A percentile compares a stretch with the other conserved stretches of the same genome.
These are phyloP conservation scores for Heterotis niloticus DNA, from an alignment of 2,113 vertebrate genomes.

Conservation along the genomic window DNA sequence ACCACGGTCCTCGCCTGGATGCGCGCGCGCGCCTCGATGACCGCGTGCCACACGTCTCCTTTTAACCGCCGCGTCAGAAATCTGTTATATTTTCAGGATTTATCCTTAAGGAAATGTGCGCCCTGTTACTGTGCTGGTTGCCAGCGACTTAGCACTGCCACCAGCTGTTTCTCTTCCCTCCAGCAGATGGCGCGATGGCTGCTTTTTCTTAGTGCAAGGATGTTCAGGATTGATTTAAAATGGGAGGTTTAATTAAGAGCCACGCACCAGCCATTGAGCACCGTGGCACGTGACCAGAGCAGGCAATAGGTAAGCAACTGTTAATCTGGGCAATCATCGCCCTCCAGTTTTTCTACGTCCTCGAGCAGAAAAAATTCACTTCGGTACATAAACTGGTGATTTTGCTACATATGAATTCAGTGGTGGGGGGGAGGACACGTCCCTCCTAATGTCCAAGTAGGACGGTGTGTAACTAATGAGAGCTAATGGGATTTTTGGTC, in stretches of 20 bases:
- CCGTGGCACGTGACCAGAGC: conserved; percentile 4
- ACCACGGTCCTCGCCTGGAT: background rate
- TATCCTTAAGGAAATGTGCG: background rate
- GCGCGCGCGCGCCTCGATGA: background rate
- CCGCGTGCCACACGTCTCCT: background rate
- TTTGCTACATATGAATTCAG: background rate
- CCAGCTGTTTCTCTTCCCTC: conserved; percentile 21
- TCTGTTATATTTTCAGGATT: background rate
- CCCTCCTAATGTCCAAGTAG: background rate
- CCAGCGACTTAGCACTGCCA: background rate
- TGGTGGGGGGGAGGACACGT: no score
- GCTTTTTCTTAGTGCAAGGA: background rate
- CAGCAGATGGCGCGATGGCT: conserved; percentile 40
- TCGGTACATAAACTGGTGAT: background rate
- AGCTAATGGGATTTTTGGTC: no score
- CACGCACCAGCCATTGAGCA: background rate
- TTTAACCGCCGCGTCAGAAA: background rate
- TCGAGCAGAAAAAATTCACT: no score
- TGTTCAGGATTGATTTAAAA: conserved; percentile 7
- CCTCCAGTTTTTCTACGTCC: no score
- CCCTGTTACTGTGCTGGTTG: background rate
- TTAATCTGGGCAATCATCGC: background rate
- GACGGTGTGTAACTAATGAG: background rate
- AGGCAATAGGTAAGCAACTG: conserved; percentile 8
- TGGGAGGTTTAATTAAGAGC: background rate